phyloP scores from a whole-genome alignment of 2,113 vertebrate species.

The Anoplopoma fimbria region DNA sequence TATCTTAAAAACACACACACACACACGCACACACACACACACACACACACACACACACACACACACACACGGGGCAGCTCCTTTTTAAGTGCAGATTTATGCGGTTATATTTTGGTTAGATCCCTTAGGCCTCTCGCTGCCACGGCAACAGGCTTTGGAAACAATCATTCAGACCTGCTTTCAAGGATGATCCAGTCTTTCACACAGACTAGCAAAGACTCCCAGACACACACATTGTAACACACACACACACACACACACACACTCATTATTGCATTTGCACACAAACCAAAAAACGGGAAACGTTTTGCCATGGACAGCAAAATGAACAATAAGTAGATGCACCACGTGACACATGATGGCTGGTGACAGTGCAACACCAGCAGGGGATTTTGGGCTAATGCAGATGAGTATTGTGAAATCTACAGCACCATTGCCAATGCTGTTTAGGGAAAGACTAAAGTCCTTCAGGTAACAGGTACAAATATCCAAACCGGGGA shows the following conservation, averaged over 20 bases:
- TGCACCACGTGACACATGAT: no score
- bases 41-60: constrained; percentile 20
- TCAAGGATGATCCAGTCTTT: constrained; percentile 22
- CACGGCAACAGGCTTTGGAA: constrained; percentile 64
- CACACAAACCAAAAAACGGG: background rate
- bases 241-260: background rate
- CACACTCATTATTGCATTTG: background rate
- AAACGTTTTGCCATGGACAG: no score
- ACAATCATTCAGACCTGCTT: constrained; percentile 51
- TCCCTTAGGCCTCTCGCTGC: constrained; percentile 34
- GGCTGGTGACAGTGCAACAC: background rate
- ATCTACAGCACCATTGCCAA: background rate
- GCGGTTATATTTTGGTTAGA: constrained; percentile 46
- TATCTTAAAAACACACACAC: background rate
- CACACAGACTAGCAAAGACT: constrained; percentile 11
- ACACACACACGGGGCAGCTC: constrained; percentile 22
- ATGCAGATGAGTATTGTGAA: background rate
- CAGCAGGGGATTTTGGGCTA: background rate
- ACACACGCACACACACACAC: constrained; percentile 15
- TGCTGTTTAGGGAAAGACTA: background rate
- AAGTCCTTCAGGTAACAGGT: background rate
- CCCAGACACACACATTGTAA: background rate
- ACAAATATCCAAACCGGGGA: no score
- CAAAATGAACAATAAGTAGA: background rate
- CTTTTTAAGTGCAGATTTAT: constrained; percentile 69